Evolutionary conservation across 2,888 invertebrate genomes (phyloP).

Genomic region (Nephrotoma guestfalica): DNA sequence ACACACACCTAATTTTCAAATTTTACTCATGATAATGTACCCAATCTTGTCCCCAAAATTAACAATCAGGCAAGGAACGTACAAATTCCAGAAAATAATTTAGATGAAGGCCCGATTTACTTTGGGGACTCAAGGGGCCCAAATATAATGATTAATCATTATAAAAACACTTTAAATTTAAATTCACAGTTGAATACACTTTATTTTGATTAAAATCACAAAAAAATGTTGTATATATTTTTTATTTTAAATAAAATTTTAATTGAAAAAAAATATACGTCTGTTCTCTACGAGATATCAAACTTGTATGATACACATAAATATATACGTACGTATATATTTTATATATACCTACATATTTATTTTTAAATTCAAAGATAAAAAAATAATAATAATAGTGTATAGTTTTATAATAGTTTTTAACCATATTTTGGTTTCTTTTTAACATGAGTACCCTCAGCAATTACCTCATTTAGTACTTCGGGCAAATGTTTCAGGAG

Average conservation of each 20-base stretch:
- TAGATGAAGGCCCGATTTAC: too few relatives aligned
- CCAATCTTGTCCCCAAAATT: too few relatives aligned
- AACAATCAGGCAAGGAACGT: too few relatives aligned
- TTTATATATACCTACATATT: neutral
- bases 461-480: slow-evolving; percentile 15
- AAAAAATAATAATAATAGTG: neutral
- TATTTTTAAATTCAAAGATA: neutral
- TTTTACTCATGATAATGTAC: neutral
- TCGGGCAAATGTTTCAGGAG: slow-evolving; percentile 39
- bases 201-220: neutral
- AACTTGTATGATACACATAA: neutral
- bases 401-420: neutral
- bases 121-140: too few relatives aligned
- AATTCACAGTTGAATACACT: neutral
- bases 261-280: neutral
- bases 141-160: neutral
- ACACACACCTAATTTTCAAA: neutral
- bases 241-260: neutral
- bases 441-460: neutral
- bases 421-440: slow-evolving; percentile 7
- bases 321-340: neutral
- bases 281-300: neutral
- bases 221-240: neutral
- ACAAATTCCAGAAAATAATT: too few relatives aligned
- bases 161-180: neutral